phyloP scores from a whole-genome alignment of 2,797 vertebrate species.

The Urophycis tenuis region DNA sequence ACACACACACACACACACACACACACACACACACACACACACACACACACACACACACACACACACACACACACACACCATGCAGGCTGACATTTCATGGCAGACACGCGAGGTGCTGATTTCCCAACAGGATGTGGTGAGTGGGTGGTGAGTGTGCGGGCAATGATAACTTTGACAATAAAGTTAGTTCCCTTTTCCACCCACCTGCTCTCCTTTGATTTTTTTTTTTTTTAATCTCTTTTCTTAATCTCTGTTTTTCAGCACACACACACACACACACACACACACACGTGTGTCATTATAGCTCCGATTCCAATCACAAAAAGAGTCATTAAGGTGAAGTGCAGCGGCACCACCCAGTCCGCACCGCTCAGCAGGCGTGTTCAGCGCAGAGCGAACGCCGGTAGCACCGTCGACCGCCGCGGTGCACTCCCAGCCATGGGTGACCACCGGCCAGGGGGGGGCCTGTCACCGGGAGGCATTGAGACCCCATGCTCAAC shows the following conservation, averaged over 20 bases:
- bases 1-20: no score
- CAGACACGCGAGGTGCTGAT: constrained; percentile 43
- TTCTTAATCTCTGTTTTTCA: not conserved
- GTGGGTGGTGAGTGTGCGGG: constrained; percentile 34
- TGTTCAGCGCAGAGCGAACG: not conserved
- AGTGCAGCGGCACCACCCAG: not conserved
- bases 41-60: no score
- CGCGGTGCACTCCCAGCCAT: no score
- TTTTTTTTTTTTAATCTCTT: not conserved
- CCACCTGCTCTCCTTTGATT: constrained; percentile 22
- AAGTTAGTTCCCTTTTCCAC: constrained; percentile 44
- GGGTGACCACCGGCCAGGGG: no score
- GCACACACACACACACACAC: not conserved
- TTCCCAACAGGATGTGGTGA: constrained; percentile 33
- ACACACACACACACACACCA: not conserved
- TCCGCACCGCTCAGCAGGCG: not conserved
- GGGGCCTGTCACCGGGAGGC: not conserved
- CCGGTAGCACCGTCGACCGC: no score
- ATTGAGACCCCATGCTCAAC: not conserved
- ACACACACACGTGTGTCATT: not conserved
- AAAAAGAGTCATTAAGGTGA: constrained; percentile 1
- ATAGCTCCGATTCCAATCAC: not conserved
- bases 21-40: no score
- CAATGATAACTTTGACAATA: constrained; percentile 33
- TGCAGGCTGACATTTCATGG: constrained; percentile 29